These are phyloP conservation scores for Mesoligia furuncula DNA, from an alignment of 2,888 invertebrate genomes.

Conservation along the genomic window DNA sequence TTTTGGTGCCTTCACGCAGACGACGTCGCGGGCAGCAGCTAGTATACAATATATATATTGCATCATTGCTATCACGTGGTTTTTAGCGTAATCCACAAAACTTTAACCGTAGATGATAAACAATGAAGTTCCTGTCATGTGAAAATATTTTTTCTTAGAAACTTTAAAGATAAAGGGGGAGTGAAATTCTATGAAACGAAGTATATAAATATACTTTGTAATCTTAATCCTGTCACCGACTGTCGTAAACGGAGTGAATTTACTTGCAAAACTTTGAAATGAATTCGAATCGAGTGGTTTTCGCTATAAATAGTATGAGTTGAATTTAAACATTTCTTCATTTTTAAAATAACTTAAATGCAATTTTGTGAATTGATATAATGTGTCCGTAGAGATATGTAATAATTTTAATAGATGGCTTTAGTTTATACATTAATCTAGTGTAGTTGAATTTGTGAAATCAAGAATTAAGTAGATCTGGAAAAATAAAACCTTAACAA, in stretches of 20 bases:
- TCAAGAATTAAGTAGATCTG: conserved; percentile 14
- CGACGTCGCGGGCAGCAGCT: too few species aligned
- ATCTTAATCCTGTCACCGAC: conserved; percentile 52
- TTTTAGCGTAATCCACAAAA: background rate
- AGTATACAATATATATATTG: too few species aligned
- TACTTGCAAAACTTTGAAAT: conserved; percentile 59
- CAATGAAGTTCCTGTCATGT: conserved; percentile 25
- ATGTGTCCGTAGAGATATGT: background rate
- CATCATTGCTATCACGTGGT: background rate
- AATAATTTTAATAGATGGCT: background rate
- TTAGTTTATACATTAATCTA: conserved; percentile 3
- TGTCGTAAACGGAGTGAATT: conserved; percentile 56
- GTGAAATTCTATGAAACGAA: conserved; percentile 42
- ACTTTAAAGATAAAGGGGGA: conserved; percentile 29
- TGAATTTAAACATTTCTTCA: conserved; percentile 8
- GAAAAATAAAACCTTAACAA: conserved; percentile 38
- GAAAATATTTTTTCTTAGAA: conserved; percentile 34
- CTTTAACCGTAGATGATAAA: background rate
- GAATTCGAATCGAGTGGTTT: conserved; percentile 55
- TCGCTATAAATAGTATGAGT: conserved; percentile 41
- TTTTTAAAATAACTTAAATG: conserved; percentile 6
- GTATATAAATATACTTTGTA: conserved; percentile 51
- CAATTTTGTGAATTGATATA: conserved; percentile 19
- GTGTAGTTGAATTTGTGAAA: conserved; percentile 23
- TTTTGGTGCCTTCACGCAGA: too few species aligned